phyloP scores from a whole-genome alignment of 2,888 invertebrate species.

The Stenurella melanura region DNA sequence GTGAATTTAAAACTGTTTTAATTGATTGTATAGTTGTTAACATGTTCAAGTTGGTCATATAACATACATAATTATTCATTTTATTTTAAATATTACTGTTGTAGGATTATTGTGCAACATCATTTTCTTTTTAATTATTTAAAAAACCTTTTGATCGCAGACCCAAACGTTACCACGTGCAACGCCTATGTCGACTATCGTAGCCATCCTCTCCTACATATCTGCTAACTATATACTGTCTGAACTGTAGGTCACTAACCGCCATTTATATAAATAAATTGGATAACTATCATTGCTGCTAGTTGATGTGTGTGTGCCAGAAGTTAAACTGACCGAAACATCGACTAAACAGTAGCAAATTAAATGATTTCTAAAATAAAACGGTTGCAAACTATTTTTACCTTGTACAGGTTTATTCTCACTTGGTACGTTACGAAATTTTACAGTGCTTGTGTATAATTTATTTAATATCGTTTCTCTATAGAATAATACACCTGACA shows the following conservation, averaged over 20 bases:
- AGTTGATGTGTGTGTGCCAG: constrained; percentile 40
- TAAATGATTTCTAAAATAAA: constrained; percentile 21
- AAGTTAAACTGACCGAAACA: constrained; percentile 37
- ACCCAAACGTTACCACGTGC: too few relatives aligned
- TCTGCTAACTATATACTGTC: constrained; percentile 15
- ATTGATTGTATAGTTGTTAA: too few relatives aligned
- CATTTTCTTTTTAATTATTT: too few relatives aligned
- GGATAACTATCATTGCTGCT: constrained; percentile 40
- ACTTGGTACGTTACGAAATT: too few relatives aligned
- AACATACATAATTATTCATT: too few relatives aligned
- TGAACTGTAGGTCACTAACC: constrained; percentile 45
- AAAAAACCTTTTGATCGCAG: not conserved
- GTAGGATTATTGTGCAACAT: too few relatives aligned
- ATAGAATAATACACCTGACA: too few relatives aligned
- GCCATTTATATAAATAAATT: constrained; percentile 46
- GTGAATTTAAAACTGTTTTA: too few relatives aligned
- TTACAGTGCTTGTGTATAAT: too few relatives aligned
- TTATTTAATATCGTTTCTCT: too few relatives aligned
- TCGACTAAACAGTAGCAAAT: not conserved
- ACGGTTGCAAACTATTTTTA: constrained; percentile 6
- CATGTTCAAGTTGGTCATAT: too few relatives aligned
- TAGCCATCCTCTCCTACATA: constrained; percentile 23
- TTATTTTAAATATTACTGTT: too few relatives aligned
- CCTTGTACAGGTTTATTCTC: not conserved
- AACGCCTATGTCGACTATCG: not conserved